Evolutionary conservation across 2,888 invertebrate species (phyloP).

Genomic region (Dusona sp.): DNA sequence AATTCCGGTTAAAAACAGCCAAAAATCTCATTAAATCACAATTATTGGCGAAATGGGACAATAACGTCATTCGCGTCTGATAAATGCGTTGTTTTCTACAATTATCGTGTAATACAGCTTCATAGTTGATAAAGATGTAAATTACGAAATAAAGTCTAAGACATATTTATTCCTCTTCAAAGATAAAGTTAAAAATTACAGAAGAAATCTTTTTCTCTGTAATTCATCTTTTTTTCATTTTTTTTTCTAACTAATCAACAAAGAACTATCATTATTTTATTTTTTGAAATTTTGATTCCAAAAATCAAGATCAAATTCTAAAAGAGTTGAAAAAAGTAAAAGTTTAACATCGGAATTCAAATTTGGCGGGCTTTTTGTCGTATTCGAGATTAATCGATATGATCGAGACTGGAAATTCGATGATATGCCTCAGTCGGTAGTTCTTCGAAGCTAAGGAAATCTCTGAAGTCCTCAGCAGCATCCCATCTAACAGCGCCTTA

Average conservation of each 20-base stretch:
- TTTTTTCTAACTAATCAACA: conserved; percentile 59
- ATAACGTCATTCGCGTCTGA: background rate
- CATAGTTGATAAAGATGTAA: conserved; percentile 74
- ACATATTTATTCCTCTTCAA: conserved; percentile 38
- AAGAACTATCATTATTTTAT: background rate
- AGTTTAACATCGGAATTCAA: background rate
- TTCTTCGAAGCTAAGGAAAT: background rate
- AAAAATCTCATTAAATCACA: too few relatives aligned
- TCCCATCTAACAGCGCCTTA: background rate
- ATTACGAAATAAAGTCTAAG: conserved; percentile 64
- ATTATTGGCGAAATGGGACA: too few relatives aligned
- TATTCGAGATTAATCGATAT: background rate
- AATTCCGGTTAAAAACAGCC: too few relatives aligned
- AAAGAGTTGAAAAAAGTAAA: background rate
- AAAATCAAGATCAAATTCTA: background rate
- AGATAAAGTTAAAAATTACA: conserved; percentile 62
- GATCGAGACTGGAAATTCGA: background rate
- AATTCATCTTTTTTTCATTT: conserved; percentile 24
- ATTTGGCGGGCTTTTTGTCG: conserved; percentile 1
- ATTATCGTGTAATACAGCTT: conserved; percentile 66
- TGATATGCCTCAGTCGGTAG: background rate
- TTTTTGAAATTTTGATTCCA: background rate
- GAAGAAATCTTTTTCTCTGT: too few relatives aligned
- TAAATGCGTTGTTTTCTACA: conserved; percentile 38
- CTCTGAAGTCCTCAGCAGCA: background rate